A percentile compares a stretch with the other conserved stretches of the same genome.
Evolutionary conservation across 2,113 vertebrate species (phyloP).

Genomic region (Calypte anna): DNA sequence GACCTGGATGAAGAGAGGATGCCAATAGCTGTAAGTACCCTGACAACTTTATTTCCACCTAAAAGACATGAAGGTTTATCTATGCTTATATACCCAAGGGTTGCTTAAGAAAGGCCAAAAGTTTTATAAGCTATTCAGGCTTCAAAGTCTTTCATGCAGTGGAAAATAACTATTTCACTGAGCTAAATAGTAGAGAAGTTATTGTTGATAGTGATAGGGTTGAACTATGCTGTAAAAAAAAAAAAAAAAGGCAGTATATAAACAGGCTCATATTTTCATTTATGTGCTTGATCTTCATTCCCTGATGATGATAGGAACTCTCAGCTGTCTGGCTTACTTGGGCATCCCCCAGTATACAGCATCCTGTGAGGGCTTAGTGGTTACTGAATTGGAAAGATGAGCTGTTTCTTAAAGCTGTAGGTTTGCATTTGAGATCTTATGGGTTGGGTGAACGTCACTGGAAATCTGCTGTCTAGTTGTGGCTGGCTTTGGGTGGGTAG

Average conservation of each 20-base stretch:
- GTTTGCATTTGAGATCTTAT: background rate
- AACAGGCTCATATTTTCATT: constrained; percentile 20
- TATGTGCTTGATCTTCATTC: background rate
- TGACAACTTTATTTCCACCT: background rate
- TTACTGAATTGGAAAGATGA: background rate
- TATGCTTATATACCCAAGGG: background rate
- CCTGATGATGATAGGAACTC: background rate
- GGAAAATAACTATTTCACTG: constrained; percentile 11
- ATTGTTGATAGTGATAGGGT: background rate
- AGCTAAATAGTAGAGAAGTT: constrained; percentile 8
- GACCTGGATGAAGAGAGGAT: background rate
- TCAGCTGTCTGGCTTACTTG: background rate
- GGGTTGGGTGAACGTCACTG: background rate
- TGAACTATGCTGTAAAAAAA: background rate
- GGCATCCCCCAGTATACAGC: background rate
- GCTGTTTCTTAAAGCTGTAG: background rate
- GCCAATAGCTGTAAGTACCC: fast-evolving
- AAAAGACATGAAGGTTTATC: background rate
- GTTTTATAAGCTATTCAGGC: constrained; percentile 34
- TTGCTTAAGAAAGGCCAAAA: constrained; percentile 2
- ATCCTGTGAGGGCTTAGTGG: background rate
- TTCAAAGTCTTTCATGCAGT: constrained; percentile 19
- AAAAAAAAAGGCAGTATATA: constrained; percentile 9
- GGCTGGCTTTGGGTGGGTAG: background rate
- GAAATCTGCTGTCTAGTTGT: background rate